phyloP scores from a whole-genome alignment of 1,140 invertebrate species.

The Drosophila ananassae region DNA sequence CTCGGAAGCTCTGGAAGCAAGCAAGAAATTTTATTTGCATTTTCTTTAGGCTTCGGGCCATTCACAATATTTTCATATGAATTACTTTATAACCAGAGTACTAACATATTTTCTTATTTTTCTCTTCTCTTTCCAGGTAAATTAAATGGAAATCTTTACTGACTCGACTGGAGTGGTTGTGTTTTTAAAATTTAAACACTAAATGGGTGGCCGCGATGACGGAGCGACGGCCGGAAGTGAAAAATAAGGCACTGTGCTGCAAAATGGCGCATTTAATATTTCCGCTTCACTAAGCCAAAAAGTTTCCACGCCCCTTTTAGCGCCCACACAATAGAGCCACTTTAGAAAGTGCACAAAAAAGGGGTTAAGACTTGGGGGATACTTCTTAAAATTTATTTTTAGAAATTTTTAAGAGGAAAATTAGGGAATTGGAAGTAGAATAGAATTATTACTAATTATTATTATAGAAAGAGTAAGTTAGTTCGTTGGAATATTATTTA shows the following conservation, averaged over 20 bases:
- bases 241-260: slow-evolving; percentile 72
- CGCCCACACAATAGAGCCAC: slow-evolving; percentile 11
- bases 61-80: background rate
- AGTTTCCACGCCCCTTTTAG: background rate
- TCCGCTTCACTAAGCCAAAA: slow-evolving; percentile 59
- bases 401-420: too few species aligned
- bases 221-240: slow-evolving; percentile 68
- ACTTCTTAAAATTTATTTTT: background rate
- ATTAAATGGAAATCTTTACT: background rate
- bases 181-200: background rate
- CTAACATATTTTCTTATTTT: slow-evolving; percentile 1
- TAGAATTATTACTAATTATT: too few species aligned
- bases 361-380: background rate
- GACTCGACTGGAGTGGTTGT: background rate
- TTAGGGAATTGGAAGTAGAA: too few species aligned
- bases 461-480: too few species aligned
- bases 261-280: slow-evolving; percentile 80
- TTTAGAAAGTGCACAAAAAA: background rate
- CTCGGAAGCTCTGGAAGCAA: background rate
- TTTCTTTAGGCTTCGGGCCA: background rate
- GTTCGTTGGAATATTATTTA: too few species aligned
- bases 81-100: background rate
- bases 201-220: slow-evolving; percentile 14
- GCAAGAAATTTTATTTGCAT: background rate
- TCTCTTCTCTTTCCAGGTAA: slow-evolving; percentile 34